phyloP scores from a whole-genome alignment of 2,888 invertebrate species.

The Eutolmus rufibarbis region DNA sequence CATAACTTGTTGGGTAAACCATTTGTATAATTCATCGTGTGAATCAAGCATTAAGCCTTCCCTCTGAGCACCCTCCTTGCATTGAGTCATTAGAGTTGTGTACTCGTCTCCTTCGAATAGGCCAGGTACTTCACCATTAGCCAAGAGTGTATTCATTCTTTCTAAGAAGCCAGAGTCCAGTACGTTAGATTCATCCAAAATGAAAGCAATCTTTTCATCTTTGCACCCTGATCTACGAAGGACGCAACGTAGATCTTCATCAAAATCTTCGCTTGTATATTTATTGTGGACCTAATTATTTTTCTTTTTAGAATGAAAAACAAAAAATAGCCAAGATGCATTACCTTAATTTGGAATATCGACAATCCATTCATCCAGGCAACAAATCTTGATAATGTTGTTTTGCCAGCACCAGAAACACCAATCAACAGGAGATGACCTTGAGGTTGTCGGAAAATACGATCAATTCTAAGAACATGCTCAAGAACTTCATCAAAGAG shows the following conservation, averaged over 20 bases:
- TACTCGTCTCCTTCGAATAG: conserved; percentile 97
- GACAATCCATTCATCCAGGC: conserved; percentile 99
- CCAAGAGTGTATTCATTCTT: conserved; percentile 97
- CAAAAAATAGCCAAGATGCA: not conserved
- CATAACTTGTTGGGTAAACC: conserved; percentile 99
- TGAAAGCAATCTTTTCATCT: conserved; percentile 98
- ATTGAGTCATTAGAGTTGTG: conserved; percentile 98
- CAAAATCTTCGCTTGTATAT: conserved; percentile 98
- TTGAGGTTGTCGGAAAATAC: conserved; percentile 99
- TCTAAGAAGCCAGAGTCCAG: conserved; percentile 98
- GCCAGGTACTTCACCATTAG: conserved; percentile 97
- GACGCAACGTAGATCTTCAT: conserved; percentile 94
- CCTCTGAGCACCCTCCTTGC: conserved; percentile 97
- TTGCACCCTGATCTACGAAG: conserved; percentile 87
- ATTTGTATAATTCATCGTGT: conserved; percentile 98
- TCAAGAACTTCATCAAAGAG: conserved; percentile 99
- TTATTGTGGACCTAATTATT: conserved; percentile 89
- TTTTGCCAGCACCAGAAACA: conserved; percentile 98
- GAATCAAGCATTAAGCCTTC: conserved; percentile 99
- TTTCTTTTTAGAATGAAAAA: not conserved
- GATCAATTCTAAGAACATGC: conserved; percentile 97
- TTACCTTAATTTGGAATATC: conserved; percentile 97
- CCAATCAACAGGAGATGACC: conserved; percentile 97
- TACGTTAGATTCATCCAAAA: conserved; percentile 98
- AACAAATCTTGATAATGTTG: conserved; percentile 97